Conservation (phyloP, 2,113 vertebrate genomes). For the Plectropomus leopardus region DNA sequence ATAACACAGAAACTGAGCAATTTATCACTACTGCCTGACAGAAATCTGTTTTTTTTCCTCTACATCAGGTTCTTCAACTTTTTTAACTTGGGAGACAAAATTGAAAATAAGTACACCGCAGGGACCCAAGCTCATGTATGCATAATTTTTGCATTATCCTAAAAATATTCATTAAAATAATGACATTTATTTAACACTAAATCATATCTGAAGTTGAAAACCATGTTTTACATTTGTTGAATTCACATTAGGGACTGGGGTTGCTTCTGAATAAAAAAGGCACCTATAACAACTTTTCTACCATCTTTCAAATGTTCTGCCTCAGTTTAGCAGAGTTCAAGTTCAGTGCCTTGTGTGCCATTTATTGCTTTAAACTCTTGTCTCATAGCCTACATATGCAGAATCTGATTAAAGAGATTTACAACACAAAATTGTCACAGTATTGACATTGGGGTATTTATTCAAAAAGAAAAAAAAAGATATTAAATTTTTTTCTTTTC, state of each 20-base stretch:
- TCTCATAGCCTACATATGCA: too few species aligned
- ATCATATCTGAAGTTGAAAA: neutral
- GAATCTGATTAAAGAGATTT: too few species aligned
- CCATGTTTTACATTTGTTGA: neutral
- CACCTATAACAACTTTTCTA: too few species aligned
- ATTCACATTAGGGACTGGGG: neutral
- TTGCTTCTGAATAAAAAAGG: too few species aligned
- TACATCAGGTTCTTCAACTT: neutral
- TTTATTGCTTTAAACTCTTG: constrained; percentile 2
- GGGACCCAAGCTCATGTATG: neutral
- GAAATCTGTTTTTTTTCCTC: neutral
- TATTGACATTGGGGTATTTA: too few species aligned
- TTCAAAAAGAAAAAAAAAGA: too few species aligned
- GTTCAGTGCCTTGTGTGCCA: neutral
- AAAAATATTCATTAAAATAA: neutral
- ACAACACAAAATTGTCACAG: too few species aligned
- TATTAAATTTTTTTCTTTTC: too few species aligned
- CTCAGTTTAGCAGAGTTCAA: too few species aligned
- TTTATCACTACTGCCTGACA: neutral
- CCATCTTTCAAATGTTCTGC: neutral
- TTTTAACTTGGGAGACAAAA: neutral
- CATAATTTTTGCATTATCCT: neutral
- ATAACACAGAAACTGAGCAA: neutral
- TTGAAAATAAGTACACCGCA: neutral
- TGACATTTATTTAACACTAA: neutral